A percentile compares a stretch with the other conserved stretches of the same genome.
These are phyloP conservation scores for Podarcis cretensis DNA, from an alignment of 2,113 vertebrate genomes.

Conservation along the genomic window DNA sequence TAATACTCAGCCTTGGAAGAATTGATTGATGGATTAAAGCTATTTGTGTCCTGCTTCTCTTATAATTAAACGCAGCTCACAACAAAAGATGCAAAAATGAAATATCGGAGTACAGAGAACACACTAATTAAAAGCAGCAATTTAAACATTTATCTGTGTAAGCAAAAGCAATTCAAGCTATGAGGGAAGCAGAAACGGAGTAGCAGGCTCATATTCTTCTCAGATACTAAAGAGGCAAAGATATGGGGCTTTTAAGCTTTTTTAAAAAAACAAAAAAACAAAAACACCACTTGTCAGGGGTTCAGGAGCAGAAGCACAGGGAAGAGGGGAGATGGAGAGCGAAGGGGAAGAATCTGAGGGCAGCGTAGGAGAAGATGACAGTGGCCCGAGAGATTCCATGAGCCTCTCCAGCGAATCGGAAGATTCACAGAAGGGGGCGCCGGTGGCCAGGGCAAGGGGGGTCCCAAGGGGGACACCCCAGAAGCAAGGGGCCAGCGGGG, in stretches of 20 bases:
- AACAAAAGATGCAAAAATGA: not conserved
- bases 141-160: not conserved
- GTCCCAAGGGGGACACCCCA: too few relatives aligned
- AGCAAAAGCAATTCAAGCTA: not conserved
- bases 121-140: not conserved
- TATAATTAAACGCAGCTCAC: not conserved
- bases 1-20: not conserved
- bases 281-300: too few relatives aligned
- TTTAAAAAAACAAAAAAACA: too few relatives aligned
- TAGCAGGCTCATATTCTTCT: not conserved
- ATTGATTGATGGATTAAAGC: not conserved
- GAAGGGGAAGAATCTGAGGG: too few relatives aligned
- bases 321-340: too few relatives aligned
- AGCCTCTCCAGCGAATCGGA: too few relatives aligned
- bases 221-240: not conserved
- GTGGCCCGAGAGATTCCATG: too few relatives aligned
- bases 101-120: not conserved
- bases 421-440: too few relatives aligned
- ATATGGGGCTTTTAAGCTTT: not conserved
- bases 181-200: not conserved
- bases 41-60: not conserved
- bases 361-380: too few relatives aligned
- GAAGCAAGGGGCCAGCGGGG: too few relatives aligned
- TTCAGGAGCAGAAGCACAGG: too few relatives aligned
- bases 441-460: too few relatives aligned